phyloP scores from a whole-genome alignment of 1,140 invertebrate genomes.

The Lordiphosa mommai region DNA sequence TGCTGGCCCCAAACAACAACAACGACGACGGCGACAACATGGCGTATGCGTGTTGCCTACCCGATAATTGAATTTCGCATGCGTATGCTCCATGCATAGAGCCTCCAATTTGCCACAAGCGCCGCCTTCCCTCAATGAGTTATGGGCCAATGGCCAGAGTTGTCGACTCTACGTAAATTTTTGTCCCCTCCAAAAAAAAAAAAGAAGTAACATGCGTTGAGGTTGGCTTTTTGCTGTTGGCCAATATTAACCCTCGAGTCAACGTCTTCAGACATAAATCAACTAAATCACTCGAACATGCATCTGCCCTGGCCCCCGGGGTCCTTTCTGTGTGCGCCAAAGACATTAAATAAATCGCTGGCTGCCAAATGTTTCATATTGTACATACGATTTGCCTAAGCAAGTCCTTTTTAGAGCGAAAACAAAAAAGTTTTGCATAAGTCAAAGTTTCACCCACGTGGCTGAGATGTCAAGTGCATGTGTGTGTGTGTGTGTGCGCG shows the following conservation, averaged over 20 bases:
- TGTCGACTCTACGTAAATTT: conserved; percentile 26
- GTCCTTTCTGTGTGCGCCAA: conserved; percentile 24
- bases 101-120: conserved; percentile 73
- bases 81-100: conserved; percentile 38
- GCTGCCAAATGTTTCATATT: conserved; percentile 68
- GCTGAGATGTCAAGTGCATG: conserved; percentile 53
- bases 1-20: conserved; percentile 38
- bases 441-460: conserved; percentile 33
- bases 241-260: conserved; percentile 71
- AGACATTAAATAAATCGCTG: conserved; percentile 77
- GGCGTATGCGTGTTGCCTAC: conserved; percentile 67
- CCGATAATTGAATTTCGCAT: conserved; percentile 71
- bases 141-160: conserved; percentile 43
- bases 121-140: conserved; percentile 67
- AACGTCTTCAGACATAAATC: conserved; percentile 72
- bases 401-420: conserved; percentile 50
- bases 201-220: conserved; percentile 2
- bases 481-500: conserved; percentile 66
- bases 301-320: conserved; percentile 36
- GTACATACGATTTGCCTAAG: conserved; percentile 70
- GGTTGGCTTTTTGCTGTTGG: conserved; percentile 24
- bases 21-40: conserved; percentile 35
- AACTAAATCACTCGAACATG: conserved; percentile 74
- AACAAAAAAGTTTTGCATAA: conserved; percentile 60
- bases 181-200: neutral